These are phyloP conservation scores for Rhyacophila evoluta DNA, from an alignment of 2,888 invertebrate genomes.

Conservation along the genomic window DNA sequence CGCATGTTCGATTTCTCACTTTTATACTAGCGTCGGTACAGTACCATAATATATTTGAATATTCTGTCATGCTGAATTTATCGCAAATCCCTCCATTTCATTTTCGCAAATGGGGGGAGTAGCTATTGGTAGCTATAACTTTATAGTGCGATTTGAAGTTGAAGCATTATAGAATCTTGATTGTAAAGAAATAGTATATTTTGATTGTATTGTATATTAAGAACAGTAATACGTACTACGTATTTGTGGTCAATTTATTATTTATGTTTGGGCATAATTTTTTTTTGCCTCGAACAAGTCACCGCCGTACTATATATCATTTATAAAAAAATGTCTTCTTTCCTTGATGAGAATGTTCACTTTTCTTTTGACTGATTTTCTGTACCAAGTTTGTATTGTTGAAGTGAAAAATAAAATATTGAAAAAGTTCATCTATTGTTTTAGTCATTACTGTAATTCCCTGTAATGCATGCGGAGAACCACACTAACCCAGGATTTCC, in stretches of 20 bases:
- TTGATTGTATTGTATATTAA: neutral
- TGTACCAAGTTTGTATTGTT: slow-evolving; percentile 43
- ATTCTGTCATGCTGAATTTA: slow-evolving; percentile 7
- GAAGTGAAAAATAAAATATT: slow-evolving; percentile 43
- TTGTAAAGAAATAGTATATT: slow-evolving; percentile 20
- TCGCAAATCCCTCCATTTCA: slow-evolving; percentile 40
- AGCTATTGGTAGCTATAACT: slow-evolving; percentile 17
- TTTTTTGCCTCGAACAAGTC: neutral
- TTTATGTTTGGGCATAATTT: slow-evolving; percentile 1
- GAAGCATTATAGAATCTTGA: slow-evolving; percentile 8
- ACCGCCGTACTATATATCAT: neutral
- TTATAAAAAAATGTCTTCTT: neutral
- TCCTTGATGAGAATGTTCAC: slow-evolving; percentile 5
- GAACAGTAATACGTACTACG: neutral
- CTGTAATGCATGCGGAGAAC: too few relatives aligned
- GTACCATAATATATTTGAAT: slow-evolving; percentile 8
- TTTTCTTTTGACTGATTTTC: slow-evolving; percentile 39
- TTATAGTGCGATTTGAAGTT: neutral
- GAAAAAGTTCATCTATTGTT: slow-evolving; percentile 3
- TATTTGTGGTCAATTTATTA: neutral
- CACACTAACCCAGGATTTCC: too few relatives aligned
- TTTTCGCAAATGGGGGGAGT: slow-evolving; percentile 48
- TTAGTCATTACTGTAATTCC: too few relatives aligned
- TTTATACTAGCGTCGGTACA: slow-evolving; percentile 44
- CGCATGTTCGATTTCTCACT: slow-evolving; percentile 43